A percentile compares a stretch with the other conserved stretches of the same genome.
These are phyloP conservation scores for Caenorhabditis inopinata DNA, from an alignment of 1,140 invertebrate species.

Conservation along the genomic window DNA sequence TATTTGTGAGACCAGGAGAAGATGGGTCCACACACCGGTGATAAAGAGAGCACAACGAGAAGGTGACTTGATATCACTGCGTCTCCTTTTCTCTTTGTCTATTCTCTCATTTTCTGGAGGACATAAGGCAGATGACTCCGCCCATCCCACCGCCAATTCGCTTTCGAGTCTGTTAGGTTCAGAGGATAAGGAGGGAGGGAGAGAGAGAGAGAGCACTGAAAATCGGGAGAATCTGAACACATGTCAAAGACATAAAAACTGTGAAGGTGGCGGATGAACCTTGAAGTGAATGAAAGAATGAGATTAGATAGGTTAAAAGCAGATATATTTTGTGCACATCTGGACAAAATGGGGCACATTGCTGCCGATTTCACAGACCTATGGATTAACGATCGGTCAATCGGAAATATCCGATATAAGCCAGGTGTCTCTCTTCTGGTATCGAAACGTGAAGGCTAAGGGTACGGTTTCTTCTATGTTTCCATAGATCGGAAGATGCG, in stretches of 20 bases:
- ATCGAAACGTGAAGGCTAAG: too few species aligned
- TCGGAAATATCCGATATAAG: not conserved
- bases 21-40: not conserved
- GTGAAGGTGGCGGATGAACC: constrained; percentile 5
- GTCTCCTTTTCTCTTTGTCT: not conserved
- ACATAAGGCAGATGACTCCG: not conserved
- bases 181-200: not conserved
- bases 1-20: not conserved
- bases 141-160: not conserved
- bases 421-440: not conserved
- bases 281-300: not conserved
- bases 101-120: not conserved
- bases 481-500: too few species aligned
- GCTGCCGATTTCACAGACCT: not conserved
- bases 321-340: not conserved
- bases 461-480: too few species aligned
- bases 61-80: not conserved
- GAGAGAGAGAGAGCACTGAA: not conserved
- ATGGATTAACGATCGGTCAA: not conserved
- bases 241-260: constrained; percentile 28
- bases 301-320: not conserved
- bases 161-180: constrained; percentile 4
- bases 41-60: constrained; percentile 3
- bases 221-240: not conserved
- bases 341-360: not conserved